Base-by-base conservation (phyloP, 1,140 invertebrate species). In the Papilio machaon region DNA sequence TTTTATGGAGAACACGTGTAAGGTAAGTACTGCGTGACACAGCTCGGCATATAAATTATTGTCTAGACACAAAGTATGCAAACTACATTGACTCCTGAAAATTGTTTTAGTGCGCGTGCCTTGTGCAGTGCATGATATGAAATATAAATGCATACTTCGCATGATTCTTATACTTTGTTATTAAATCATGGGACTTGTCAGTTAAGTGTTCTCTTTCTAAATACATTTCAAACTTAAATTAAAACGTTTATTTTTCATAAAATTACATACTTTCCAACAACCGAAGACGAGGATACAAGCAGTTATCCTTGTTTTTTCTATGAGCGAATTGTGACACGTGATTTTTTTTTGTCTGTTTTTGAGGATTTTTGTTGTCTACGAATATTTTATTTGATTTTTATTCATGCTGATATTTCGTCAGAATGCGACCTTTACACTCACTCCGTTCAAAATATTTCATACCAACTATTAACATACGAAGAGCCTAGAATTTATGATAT, bases 1-100 rank as follows among this genome's bases (percentile, higher is more conserved):
- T 86, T 92, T 94, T 92, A 94, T 94, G 89, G 82, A 82, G 84
- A 89, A 92, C 92, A 92, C 92, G 92, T 94, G 92, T 90, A 92
- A 86, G 70, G 82, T 87, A 86, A 89, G 86, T 81, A 82, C 81
- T 84, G 78, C 46, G 74, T 76, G 74, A 76, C 74, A 47, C 13
- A n/a, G 73, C 74, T 52, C 43, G 74, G 47, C 19, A 52, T 76
- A 76, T 76, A 52, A 76, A 76, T 76, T 52, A 76, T 76, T 47
- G 74, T 76, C 74, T 76, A 76, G 46, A 76, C 47, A 76, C 74
- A 76, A 76, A 76, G 74, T 76, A 76, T 47, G 74, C 46, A 76
- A 52, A 49, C 74, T 76, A 76, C 74, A 49, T 76, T 76, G 74
- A 76, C 47, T 76, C 47, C 74, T 76, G 74, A 52, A 76, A 76